Base-by-base conservation (phyloP, 2,888 invertebrate species). In the Philereme transversata region DNA sequence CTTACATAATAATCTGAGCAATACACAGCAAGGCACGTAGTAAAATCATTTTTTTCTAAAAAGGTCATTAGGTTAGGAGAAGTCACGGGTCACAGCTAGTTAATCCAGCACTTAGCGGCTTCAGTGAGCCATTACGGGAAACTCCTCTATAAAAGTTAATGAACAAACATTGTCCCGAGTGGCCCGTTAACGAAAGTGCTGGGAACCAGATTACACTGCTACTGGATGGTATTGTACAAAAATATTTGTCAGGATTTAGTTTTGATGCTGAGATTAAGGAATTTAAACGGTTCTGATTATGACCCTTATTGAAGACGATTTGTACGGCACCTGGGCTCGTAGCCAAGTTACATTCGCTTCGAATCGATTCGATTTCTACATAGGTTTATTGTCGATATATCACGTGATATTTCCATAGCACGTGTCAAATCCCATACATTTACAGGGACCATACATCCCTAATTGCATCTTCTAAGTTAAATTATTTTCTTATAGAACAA, bases 111-210 rank as follows among this genome's bases (percentile, higher is more conserved):
- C 63, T 63, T 45, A 56, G 55, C 38, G 9, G 44, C 51, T 50
- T 38, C 49, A 62, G 51, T 61, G 64, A 63, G 49, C 69, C 59
- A 66, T 71, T 67, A 59, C 57, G 46, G 40, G 50, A 58, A 63
- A 58, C 46, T 60, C 43, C 62, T 57, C 59, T 70, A 76, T 77
- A 77, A 77, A 77, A 72, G 49, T 61, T 60, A 75, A 77, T 65
- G 70, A 51, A 57, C 61, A 57, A 60, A 68, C 68, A 70, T 64
- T 68, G 68, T 48, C 54, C 65, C 54, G 65, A 68, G 70, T 70
- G 61, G 54, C 50, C 60, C 60, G 71, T 77, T 76, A 74, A 69
- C 55, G 62, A 64, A 60, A 62, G 48, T 64, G 58, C 56, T 50
- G 54, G 8, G 43, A 35, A 43, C 46, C n/a, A 54, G 60, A 58